Evolutionary conservation across 2,888 invertebrate species (phyloP), one percentile per base, ranked within the genome.

Genomic region (Neria commutata): DNA sequence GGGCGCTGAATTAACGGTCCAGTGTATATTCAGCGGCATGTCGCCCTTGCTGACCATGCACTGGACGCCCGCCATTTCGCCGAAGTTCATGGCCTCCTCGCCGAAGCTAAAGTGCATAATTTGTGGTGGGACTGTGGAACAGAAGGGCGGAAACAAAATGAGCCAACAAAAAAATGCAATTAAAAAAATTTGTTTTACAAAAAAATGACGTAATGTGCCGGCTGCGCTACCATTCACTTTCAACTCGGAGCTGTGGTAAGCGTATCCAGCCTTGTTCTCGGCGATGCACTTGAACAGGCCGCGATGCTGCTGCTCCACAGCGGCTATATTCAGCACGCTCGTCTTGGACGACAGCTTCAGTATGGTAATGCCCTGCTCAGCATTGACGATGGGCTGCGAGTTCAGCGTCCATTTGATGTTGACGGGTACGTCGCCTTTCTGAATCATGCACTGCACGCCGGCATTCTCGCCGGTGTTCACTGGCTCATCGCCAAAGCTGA

Each of bases 341-440:
- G 86, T 86, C 73, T 87, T 88, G 74, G 86, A 84, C 69, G 86
- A 87, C 67, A 87, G 83, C 72, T 83, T 86, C 26, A 86, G 84
- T 55, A 81, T 77, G 24, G 75, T 76, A 11, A 82, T 76, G 46
- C 82, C 87, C 68, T 83, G 82, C 67, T 85, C 86, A 70, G 82
- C 84, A 65, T 79, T 83, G 63, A 73, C 83, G 69, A 76, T 80
- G 60, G 73, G 81, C 3, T 74, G 69, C 3, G 84, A 83, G 66
- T 86, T 84, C 47, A 86, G 82, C 50, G 84, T 87, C 92, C 92
- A 94, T 52, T 85, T 85, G 60, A 94, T 90, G 64, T 85, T 85
- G 58, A 94, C 84, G 24, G 94, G 94, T 64, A 88, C 81, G 79
- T 94, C 94, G 52, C 94, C 92, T 79, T 91, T 90, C 62, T 85